Conservation (phyloP, 2,888 invertebrate species). For the Pogonocherus hispidulus region DNA sequence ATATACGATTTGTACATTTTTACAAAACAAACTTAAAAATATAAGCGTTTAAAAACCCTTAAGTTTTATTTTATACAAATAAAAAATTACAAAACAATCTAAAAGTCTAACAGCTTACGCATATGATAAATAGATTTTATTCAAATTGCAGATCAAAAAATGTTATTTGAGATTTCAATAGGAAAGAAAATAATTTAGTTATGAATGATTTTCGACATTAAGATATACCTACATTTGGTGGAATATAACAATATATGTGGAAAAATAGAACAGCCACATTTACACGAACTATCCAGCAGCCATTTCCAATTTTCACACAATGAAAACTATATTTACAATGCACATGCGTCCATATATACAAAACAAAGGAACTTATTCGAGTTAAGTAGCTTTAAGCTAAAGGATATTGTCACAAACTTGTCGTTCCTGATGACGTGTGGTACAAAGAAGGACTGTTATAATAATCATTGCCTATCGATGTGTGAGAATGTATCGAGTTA, state of each 20-base stretch:
- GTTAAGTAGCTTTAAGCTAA: constrained; percentile 77
- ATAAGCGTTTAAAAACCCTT: constrained; percentile 44
- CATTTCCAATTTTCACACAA: constrained; percentile 10
- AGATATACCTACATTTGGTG: constrained; percentile 18
- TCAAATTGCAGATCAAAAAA: constrained; percentile 39
- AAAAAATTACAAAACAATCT: constrained; percentile 33
- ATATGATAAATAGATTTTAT: constrained; percentile 29
- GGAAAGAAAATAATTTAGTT: constrained; percentile 21
- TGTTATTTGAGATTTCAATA: constrained; percentile 37
- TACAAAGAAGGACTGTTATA: constrained; percentile 89
- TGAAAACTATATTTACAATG: constrained; percentile 30
- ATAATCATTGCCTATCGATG: constrained; percentile 77
- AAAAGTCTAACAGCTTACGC: constrained; percentile 3
- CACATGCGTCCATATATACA: constrained; percentile 36
- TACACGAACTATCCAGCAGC: background rate
- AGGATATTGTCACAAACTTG: constrained; percentile 94
- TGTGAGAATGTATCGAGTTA: constrained; percentile 73
- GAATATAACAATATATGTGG: constrained; percentile 11
- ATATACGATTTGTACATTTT: constrained; percentile 47
- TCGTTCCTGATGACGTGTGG: constrained; percentile 78
- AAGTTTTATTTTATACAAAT: constrained; percentile 31
- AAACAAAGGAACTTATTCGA: constrained; percentile 45
- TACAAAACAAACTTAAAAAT: constrained; percentile 39
- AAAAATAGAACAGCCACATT: constrained; percentile 11
- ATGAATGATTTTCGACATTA: constrained; percentile 18